Conservation (phyloP, 2,888 invertebrate genomes). For the Rosalia funebris region DNA sequence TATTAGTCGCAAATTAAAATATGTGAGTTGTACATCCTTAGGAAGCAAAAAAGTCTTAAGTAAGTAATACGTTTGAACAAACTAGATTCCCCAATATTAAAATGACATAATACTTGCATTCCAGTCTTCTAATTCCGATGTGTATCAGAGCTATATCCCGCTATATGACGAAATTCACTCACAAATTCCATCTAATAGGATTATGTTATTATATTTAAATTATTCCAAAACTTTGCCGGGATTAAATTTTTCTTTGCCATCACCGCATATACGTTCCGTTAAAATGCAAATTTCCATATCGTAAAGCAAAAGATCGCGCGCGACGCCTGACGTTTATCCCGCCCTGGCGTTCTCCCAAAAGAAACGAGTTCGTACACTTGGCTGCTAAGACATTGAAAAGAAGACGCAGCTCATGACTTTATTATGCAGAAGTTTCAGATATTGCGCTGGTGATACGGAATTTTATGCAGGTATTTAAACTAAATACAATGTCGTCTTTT, state of each 20-base stretch:
- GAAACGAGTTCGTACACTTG: background rate
- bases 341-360: constrained; percentile 11
- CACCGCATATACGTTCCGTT: background rate
- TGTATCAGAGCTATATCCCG: no score
- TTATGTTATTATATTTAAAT: constrained; percentile 9
- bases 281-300: constrained; percentile 7
- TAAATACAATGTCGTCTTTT: background rate
- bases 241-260: constrained; percentile 1
- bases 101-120: no score
- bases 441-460: background rate
- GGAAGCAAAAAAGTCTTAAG: no score
- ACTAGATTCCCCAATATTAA: no score
- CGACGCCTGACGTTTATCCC: background rate
- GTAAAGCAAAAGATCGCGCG: constrained; percentile 2
- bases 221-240: background rate
- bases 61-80: no score
- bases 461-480: constrained; percentile 2
- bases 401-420: constrained; percentile 2
- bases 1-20: no score
- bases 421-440: constrained; percentile 9
- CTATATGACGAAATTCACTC: no score
- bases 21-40: no score
- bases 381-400: constrained; percentile 2
- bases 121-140: no score
- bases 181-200: background rate